phyloP scores from a whole-genome alignment of 2,888 invertebrate genomes.

The Physocephala rufipes region DNA sequence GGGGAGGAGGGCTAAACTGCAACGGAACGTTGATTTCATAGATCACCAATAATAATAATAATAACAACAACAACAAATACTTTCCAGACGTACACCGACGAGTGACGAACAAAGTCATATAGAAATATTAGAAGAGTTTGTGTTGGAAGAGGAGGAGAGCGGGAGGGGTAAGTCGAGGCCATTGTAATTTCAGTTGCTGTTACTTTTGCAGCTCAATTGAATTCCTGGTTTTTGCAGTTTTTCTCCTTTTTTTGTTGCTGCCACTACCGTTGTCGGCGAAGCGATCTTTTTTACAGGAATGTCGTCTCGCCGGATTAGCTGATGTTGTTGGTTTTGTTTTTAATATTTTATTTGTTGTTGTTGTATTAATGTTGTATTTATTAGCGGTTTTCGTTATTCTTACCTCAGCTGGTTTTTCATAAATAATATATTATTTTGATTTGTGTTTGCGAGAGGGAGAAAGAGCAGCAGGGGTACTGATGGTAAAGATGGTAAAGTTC shows the following conservation, averaged over 20 bases:
- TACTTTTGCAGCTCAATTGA: neutral
- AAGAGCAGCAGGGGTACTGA: too few relatives aligned
- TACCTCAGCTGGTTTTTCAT: neutral
- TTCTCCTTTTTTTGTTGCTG: constrained; percentile 45
- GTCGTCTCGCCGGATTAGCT: constrained; percentile 60
- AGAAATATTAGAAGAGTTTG: neutral
- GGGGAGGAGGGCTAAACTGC: constrained; percentile 51
- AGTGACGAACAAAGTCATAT: neutral
- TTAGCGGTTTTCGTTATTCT: neutral
- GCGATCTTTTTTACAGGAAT: constrained; percentile 45
- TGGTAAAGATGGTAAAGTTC: too few relatives aligned
- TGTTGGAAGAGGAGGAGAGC: neutral
- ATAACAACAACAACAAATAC: constrained; percentile 14
- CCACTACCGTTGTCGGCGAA: constrained; percentile 13
- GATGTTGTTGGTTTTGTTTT: constrained; percentile 47
- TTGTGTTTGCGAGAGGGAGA: too few relatives aligned
- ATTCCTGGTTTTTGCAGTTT: constrained; percentile 39
- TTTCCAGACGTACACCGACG: constrained; percentile 5
- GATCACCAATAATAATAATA: constrained; percentile 34
- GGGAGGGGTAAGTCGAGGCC: neutral
- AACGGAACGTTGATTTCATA: constrained; percentile 59
- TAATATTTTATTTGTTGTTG: neutral
- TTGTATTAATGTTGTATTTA: too few relatives aligned
- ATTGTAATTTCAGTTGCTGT: constrained; percentile 15
- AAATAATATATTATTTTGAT: neutral